Evolutionary conservation across 2,113 vertebrate species (phyloP), one percentile per base, ranked within the genome.

Genomic region (Melierax canorus): DNA sequence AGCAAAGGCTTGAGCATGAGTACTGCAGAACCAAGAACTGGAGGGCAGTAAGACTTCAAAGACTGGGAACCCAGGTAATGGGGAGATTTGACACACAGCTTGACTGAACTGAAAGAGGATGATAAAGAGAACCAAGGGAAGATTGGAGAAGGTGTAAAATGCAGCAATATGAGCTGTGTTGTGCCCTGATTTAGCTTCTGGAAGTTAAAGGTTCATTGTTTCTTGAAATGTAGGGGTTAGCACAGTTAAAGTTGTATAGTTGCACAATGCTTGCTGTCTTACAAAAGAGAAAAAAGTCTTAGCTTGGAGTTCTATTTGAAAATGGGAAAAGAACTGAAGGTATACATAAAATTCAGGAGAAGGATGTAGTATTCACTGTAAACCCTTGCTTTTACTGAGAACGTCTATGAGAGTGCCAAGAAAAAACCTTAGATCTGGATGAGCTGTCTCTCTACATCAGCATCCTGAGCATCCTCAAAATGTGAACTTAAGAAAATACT

Each of bases 21-120:
- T 81, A 50, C 80, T 76, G 80, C 27, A 87, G 83, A 85, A 90
- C 67, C 86, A 87, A 56, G 84, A 95, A 71, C 89, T 92, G 48
- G 88, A 93, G 86, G 72, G 96, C 82, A 75, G 86, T 88, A 67
- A 72, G 45, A 75, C 91, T 95, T 96, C 89, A 97, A 94, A 97
- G 80, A 21, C 91, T 50, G 55, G 66, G 39, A 92, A 68, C 34
- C 30, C 10, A 12, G 45, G 36, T 67, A 92, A 79, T 1, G 11
- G 64, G 5, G 3, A 95, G 89, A 92, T 85, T 72, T 2, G 2
- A 75, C 41, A 48, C 36, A 53, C 26, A 85, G 85, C 80, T 86
- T 32, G 39, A 78, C 80, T 94, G 84, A 87, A 85, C 58, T 75
- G 77, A 66, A 77, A 90, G 66, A 56, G 26, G 12, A 92, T 34